Percentiles rank a stretch among this genome's conserved stretches.
Conservation (phyloP, 2,113 vertebrate genomes). For the Pheucticus melanocephalus region DNA sequence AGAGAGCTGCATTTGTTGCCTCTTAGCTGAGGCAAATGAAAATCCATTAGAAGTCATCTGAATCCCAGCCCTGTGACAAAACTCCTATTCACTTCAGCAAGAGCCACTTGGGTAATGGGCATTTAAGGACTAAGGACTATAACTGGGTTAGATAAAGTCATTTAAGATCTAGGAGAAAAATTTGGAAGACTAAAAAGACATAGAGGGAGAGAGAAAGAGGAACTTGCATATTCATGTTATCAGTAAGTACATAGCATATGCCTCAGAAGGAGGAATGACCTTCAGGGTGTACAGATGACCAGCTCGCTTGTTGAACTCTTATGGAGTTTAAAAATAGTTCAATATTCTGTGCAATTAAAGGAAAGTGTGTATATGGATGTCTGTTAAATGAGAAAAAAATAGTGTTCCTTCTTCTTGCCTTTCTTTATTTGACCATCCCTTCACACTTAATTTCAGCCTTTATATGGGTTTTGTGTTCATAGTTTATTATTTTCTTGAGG, state of each 20-base stretch:
- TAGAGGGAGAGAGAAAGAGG: background rate
- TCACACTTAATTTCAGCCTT: conserved; percentile 66
- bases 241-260: background rate
- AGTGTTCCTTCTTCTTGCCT: background rate
- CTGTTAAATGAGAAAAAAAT: background rate
- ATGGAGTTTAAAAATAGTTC: background rate
- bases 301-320: conserved; percentile 12
- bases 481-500: conserved; percentile 67
- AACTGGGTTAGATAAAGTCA: background rate
- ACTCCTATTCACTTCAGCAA: background rate
- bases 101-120: accelerated
- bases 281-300: background rate
- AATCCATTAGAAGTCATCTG: background rate
- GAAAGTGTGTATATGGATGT: background rate
- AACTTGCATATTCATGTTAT: background rate
- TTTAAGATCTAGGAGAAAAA: background rate
- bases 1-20: background rate
- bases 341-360: conserved; percentile 16
- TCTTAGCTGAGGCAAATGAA: conserved; percentile 2
- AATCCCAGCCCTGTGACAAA: background rate
- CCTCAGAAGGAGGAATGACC: background rate
- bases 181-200: background rate
- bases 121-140: background rate
- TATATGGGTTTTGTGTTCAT: conserved; percentile 48
- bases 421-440: conserved; percentile 45